These are phyloP conservation scores for Myotis daubentonii DNA, from an alignment of 2,797 vertebrate species.

Conservation along the genomic window DNA sequence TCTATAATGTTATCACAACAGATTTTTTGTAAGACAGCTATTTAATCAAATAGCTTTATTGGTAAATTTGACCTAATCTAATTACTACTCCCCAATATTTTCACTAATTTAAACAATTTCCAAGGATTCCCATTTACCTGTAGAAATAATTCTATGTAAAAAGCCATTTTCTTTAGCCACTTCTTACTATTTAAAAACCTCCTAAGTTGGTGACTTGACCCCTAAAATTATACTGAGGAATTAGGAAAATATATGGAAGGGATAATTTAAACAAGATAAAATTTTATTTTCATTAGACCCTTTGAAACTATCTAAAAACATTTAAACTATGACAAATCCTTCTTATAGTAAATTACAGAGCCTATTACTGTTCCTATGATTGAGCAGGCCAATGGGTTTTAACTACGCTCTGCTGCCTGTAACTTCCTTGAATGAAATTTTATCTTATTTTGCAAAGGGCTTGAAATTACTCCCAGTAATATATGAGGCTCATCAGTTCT, in stretches of 20 bases:
- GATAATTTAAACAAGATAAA: background rate
- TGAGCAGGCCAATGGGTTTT: conserved; percentile 55
- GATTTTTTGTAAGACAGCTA: background rate
- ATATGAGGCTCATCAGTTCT: conserved; percentile 54
- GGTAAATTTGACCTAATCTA: background rate
- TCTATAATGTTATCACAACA: background rate
- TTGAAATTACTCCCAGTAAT: conserved; percentile 67
- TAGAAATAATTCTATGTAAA: conserved; percentile 34
- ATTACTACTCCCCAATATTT: background rate
- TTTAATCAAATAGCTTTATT: background rate
- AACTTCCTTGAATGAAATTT: conserved; percentile 58
- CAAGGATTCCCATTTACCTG: background rate
- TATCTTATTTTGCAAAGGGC: conserved; percentile 53
- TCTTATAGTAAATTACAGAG: conserved; percentile 41
- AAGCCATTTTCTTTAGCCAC: background rate
- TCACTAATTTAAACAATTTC: conserved; percentile 45
- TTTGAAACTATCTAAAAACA: conserved; percentile 41
- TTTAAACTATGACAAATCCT: conserved; percentile 47
- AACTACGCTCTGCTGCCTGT: conserved; percentile 59
- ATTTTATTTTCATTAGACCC: conserved; percentile 27
- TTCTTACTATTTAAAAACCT: conserved; percentile 32
- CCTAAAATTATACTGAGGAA: background rate
- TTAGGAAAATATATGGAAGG: background rate
- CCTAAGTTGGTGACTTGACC: conserved; percentile 25
- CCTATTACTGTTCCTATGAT: conserved; percentile 12